Evolutionary conservation across 2,888 invertebrate species (phyloP), one percentile per base, ranked within the genome.

Genomic region (Megamerina dolium): DNA sequence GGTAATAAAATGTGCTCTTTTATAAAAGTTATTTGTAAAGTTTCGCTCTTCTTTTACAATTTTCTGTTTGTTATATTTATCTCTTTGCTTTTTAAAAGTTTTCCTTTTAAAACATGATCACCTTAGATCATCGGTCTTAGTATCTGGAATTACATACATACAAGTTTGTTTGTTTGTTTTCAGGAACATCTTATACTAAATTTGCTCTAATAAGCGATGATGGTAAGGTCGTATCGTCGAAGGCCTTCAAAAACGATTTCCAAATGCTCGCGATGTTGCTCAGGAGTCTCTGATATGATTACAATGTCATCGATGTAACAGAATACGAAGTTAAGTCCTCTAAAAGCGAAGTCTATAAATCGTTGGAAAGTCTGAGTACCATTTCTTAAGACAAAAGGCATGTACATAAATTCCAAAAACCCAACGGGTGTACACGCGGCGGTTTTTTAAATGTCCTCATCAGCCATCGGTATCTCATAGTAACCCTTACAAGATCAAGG

Each of bases 391-490:
- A 31, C 41, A 20, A 50, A 47, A 9, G 37, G 23, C 63, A 64
- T 65, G 5, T 31, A 20, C 1, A 47, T 10, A 40, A 55, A 63
- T 43, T 66, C 65, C 35, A 57, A 65, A 1, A 66, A 42, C 2
- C 63, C 66, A 41, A 66, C 62, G 1, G 65, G 64, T 1, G 66
- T 66, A 2, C 46, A 60, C 3, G 68, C 58, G 0, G 63, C 67
- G 4, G 67, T 66, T 45, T 70, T 69, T 2, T 37, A 46, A 16
- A 68, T 55, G 46, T 67, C 60, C 14, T 55, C 57, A 8, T 49
- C 39, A 2, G 42, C 47, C 13, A 70, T 56, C 0, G 64, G 64
- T 19, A 72, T 64, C 21, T 68, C 60, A 39, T 66, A 52, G 43
- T 60, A 72, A n/a, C n/a, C n/a, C n/a, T n/a, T n/a, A n/a, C n/a